Evolutionary conservation across 2,888 invertebrate genomes (phyloP), one percentile per base, ranked within the genome.

Genomic region (Sesia bembeciformis): DNA sequence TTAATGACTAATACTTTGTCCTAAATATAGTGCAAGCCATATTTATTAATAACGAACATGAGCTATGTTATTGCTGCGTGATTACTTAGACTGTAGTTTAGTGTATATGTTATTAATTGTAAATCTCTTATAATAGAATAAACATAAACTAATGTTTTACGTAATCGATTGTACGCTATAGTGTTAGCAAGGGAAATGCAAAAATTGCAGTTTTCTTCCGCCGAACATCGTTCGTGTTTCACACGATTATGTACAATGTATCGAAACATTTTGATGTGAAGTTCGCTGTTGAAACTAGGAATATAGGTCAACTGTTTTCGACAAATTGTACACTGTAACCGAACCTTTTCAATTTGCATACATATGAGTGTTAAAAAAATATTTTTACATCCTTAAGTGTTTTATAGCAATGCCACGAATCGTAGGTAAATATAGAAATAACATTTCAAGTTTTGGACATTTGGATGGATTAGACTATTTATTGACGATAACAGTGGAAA

Each of bases 161-260:
- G 46, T 23, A 4, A 8, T 4, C 39, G 50, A 39, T 38, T 50
- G 39, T 50, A 50, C 50, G 1, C 3, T 40, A 4, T n/a, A 40
- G 39, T 40, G 4, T 40, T 59, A 66, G 61, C 60, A 70, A 23
- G 23, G 72, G 68, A 74, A 76, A 72, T 72, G 62, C 67, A 68
- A 63, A 74, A 73, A 74, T 68, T 76, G 74, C 72, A 71, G 61
- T 71, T 70, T 74, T 75, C 65, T 75, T 76, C 70, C 75, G 72
- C 52, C 56, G 55, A 55, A 61, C 67, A 63, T 69, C 70, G 70
- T 67, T 68, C 66, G 67, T 67, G 67, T 74, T 50, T 67, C 61
- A 57, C 58, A 61, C 51, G 40, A 49, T 57, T 52, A 58, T 40
- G 7, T 42, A 40, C 58, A 58, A 60, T 62, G 63, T 67, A 65